Base-by-base conservation (phyloP, 2,797 vertebrate genomes). In the Coregonus suidteri region DNA sequence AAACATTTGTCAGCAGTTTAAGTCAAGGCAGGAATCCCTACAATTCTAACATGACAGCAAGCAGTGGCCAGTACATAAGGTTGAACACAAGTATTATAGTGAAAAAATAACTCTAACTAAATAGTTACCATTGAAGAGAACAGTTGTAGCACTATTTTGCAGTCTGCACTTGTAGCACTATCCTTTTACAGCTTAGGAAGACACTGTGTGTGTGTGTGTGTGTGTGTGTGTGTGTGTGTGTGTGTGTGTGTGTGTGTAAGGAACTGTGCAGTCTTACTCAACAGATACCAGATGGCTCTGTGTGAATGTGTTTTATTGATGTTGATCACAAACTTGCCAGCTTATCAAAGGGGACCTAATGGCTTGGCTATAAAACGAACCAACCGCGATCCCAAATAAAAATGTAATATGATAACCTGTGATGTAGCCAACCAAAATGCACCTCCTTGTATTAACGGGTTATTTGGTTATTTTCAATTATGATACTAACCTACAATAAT, bases 231-330 rank as follows among this genome's bases (percentile, higher is more conserved):
- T 31, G 66, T 76, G 78, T 71, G 47, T 20, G 41, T 71, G 37
- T 51, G 37, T 75, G 73, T 71, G 1, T 14, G 56, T 67, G 75
- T 67, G 66, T 68, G 14, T 35, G 31, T 68, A 68, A 34, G 31
- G 35, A 31, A 4, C 16, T 41, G 25, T 25, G 25, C 25, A 25
- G 25, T 25, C 25, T 25, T 25, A 25, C 25, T 25, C 25, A 25
- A 25, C 25, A 25, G 25, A 4, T 37, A 34, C 15, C 90, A 93
- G 90, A 91, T 91, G 90, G 86, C 75, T 86, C 79, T 14, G 78
- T 84, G 80, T 83, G 80, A 91, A 87, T 77, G 77, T 80, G 82
- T 85, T 86, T 87, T 69, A 78, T 72, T 77, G 68, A 83, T 89
- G 88, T 86, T 91, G 76, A 88, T 88, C 86, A 70, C 81, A 78